A percentile compares a stretch with the other conserved stretches of the same genome.
phyloP scores from a whole-genome alignment of 2,888 invertebrate species.

The Ophioninae sp. region DNA sequence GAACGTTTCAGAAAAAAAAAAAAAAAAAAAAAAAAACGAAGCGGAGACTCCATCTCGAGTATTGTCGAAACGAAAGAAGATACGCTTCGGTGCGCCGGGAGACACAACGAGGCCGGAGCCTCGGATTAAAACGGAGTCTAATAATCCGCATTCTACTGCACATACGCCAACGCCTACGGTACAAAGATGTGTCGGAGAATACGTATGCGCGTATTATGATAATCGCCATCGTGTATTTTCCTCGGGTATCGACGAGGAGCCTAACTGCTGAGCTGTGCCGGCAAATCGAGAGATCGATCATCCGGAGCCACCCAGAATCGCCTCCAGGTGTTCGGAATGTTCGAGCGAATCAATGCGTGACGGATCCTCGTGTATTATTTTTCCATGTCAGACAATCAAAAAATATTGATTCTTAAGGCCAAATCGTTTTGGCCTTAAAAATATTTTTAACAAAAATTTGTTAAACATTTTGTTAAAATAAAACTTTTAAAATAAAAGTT shows the following conservation, averaged over 20 bases:
- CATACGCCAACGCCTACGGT: not conserved
- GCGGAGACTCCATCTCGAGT: not conserved
- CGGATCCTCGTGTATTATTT: not conserved
- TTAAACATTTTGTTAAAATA: too few relatives aligned
- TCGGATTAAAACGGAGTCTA: not conserved
- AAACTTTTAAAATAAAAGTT: too few relatives aligned
- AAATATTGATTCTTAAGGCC: not conserved
- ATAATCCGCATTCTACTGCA: not conserved
- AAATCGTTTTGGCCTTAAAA: too few relatives aligned
- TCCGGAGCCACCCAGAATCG: slow-evolving; percentile 21
- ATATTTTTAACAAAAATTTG: too few relatives aligned
- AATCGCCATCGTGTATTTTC: slow-evolving; percentile 22
- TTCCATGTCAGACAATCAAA: not conserved
- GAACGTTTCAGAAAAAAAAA: not conserved
- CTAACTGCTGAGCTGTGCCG: slow-evolving; percentile 22
- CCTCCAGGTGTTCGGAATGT: not conserved
- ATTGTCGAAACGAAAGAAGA: not conserved
- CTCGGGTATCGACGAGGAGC: slow-evolving; percentile 23
- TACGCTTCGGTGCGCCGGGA: not conserved
- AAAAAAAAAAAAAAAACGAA: not conserved
- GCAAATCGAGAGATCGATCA: slow-evolving; percentile 36
- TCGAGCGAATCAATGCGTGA: slow-evolving; percentile 4
- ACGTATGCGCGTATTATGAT: slow-evolving; percentile 23
- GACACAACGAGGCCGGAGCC: not conserved
- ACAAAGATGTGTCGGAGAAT: not conserved